Percentiles rank a stretch among this genome's conserved stretches.
These are phyloP conservation scores for Anagrus nilaparvatae DNA, from an alignment of 1,140 invertebrate genomes.

Conservation along the genomic window DNA sequence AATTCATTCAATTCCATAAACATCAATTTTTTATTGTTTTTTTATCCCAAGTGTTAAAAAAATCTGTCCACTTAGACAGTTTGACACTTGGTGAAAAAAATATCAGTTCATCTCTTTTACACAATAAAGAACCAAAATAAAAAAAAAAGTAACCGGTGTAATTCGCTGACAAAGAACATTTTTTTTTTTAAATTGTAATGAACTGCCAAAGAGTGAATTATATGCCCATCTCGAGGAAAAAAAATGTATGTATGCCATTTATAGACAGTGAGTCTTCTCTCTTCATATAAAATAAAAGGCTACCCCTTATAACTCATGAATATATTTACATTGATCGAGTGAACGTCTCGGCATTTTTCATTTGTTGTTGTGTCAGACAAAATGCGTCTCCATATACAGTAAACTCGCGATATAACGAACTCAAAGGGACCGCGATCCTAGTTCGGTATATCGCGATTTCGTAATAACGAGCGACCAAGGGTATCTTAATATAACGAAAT, in stretches of 20 bases:
- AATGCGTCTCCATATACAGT: no score
- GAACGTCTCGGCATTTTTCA: slow-evolving; percentile 42
- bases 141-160: slow-evolving; percentile 15
- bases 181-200: slow-evolving; percentile 46
- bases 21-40: no score
- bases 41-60: no score
- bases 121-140: no score
- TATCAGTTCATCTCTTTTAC: slow-evolving; percentile 12
- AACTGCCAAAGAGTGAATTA: slow-evolving; percentile 45
- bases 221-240: slow-evolving; percentile 30
- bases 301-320: slow-evolving; percentile 43
- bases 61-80: slow-evolving; percentile 10
- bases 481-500: no score
- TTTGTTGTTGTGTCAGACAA: no score
- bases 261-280: slow-evolving; percentile 18
- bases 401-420: no score
- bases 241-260: slow-evolving; percentile 25
- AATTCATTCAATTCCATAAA: no score
- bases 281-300: no score
- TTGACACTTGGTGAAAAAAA: slow-evolving; percentile 16
- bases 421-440: no score
- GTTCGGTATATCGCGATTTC: no score
- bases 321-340: slow-evolving; percentile 46
- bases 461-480: no score
- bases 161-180: slow-evolving; percentile 21